Base-by-base conservation (phyloP, 2,113 vertebrate species). In the Phrynocephalus versicolor region DNA sequence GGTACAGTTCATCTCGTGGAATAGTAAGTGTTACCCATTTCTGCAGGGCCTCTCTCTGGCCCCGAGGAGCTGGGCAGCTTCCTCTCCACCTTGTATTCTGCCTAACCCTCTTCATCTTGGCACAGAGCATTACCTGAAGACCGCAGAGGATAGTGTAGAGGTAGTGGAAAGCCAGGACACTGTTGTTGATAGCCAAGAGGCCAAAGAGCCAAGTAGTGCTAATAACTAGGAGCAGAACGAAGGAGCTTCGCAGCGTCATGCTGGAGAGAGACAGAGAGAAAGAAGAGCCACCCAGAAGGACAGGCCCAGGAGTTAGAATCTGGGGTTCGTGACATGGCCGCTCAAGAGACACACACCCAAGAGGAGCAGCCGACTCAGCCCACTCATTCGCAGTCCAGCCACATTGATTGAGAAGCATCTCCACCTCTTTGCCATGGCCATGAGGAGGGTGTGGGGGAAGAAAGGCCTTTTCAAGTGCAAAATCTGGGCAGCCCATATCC, bases 101-200 rank as follows among this genome's bases (percentile, higher is more conserved):
- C 77, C 37, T 67, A 35, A 84, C 51, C 27, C 39, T 57, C 41
- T 73, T 35, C 64, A 41, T 67, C 35, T 45, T 60, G 27, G 25
- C 55, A 19, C 51, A 85, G 70, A 67, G 70, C 83, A 83, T 94
- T 96, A 99, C 99, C 98, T 99, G 98, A 89, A 99, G 94, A 51
- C 98, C 96, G 93, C 98, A 99, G 94, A 99, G 97, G 87, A 98
- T 95, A 82, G 97, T 94, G 80, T 99, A 98, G 96, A 99, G 98
- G 96, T 99, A 99, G 97, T 99, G 97, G 96, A 99, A 99, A 91
- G 97, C 97, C 95, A 99, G 96, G 94, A 99, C 95, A 93, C 98
- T 99, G 97, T 99, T 98, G 96, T 99, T 99, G 89, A 99, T 97
- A 57, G 99, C 98, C 97, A 99, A 97, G 86, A 99, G 97, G 86